Percentiles rank a stretch among this genome's conserved stretches.
These are phyloP conservation scores for Synergus itoensis DNA, from an alignment of 2,888 invertebrate genomes.

Conservation along the genomic window DNA sequence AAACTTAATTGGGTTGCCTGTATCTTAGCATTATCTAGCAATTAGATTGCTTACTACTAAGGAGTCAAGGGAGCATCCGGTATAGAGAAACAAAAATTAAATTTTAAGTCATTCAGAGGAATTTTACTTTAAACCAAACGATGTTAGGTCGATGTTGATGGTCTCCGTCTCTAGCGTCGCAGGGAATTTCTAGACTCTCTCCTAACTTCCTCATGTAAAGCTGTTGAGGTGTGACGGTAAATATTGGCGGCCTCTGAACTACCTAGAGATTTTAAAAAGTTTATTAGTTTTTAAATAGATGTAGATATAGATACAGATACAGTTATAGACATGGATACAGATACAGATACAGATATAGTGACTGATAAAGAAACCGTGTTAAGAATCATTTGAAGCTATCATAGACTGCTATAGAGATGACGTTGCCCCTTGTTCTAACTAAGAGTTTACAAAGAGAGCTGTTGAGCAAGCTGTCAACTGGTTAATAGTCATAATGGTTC, in stretches of 20 bases:
- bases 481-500: constrained; percentile 59
- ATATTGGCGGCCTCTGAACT: constrained; percentile 91
- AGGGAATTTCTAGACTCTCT: constrained; percentile 89
- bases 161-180: constrained; percentile 87
- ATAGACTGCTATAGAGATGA: constrained; percentile 1
- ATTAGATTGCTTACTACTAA: neutral
- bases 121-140: constrained; percentile 84
- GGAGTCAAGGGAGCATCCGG: neutral
- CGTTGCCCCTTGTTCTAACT: neutral
- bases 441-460: neutral
- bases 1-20: neutral
- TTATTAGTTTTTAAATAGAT: neutral
- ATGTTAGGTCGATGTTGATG: constrained; percentile 83
- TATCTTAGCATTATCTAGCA: neutral
- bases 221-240: constrained; percentile 88
- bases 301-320: neutral
- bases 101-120: constrained; percentile 24
- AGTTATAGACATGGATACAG: too few species aligned
- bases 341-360: neutral
- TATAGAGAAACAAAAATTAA: constrained; percentile 12
- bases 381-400: neutral
- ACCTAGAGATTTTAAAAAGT: constrained; percentile 73
- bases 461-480: constrained; percentile 52
- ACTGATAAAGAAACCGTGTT: neutral
- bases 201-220: constrained; percentile 91